Evolutionary conservation across 1,140 invertebrate species (phyloP), one percentile per base, ranked within the genome.

Genomic region (Cotesia glomerata): DNA sequence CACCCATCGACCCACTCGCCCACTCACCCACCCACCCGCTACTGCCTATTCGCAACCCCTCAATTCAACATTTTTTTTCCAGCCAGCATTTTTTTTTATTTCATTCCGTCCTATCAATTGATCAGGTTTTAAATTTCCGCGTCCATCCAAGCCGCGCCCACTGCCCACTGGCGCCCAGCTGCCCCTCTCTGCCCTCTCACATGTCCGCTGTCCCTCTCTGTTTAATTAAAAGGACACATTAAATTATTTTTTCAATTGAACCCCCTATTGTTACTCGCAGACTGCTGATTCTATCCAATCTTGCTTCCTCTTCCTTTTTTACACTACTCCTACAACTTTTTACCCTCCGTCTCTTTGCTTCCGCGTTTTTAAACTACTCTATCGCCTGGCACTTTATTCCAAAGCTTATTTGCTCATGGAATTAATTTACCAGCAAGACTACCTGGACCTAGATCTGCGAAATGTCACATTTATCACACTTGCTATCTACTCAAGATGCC

Each of bases 71-170:
- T 85, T 86, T 87, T 61, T 62, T 62, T 56, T 16, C 16, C 16
- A 56, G 39, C 39, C 39, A 45, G 39, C 1, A 16, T 56, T 56
- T 56, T 18, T 56, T 56, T 56, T 56, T 69, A 69, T 75, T 87
- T 86, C 84, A 86, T 87, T 87, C 84, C 84, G 80, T 87, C 85
- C 85, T 87, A 87, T 87, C 85, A 87, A 86, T 87, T 87, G 85
- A 87, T 87, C 85, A 87, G 85, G 85, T 86, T 87, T 87, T 86
- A 87, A 87, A 84, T 84, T 84, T 84, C 83, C 83, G 83, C 83
- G 83, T 84, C 83, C 83, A 84, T 84, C 83, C 83, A 82, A 84
- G 82, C 82, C 81, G 78, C 80, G 79, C 81, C 81, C 82, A 76
- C 80, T 74, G 77, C 72, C 77, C 76, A 71, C 75, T 76, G 72